phyloP scores from a whole-genome alignment of 2,888 invertebrate species.

The Danaus chrysippus region DNA sequence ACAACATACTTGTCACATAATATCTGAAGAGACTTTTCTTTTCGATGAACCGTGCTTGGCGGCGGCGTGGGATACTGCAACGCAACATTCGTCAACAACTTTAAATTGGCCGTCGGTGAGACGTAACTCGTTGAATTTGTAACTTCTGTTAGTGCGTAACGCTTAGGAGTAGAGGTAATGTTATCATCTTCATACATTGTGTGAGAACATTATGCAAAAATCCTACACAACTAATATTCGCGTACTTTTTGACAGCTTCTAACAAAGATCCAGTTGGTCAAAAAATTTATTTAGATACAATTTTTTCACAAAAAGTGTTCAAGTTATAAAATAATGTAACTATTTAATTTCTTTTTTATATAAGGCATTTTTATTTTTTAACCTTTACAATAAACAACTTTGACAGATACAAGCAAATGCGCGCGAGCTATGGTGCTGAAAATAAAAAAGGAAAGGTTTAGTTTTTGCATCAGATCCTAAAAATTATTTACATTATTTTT shows the following conservation, averaged over 20 bases:
- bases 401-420: constrained; percentile 62
- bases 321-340: neutral
- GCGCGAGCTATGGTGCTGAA: constrained; percentile 52
- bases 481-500: neutral
- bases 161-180: constrained; percentile 74
- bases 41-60: constrained; percentile 72
- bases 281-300: constrained; percentile 20
- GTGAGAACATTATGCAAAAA: constrained; percentile 72
- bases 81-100: constrained; percentile 82
- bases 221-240: constrained; percentile 61
- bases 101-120: constrained; percentile 83
- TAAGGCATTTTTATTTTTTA: constrained; percentile 35
- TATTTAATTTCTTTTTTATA: constrained; percentile 19
- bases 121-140: constrained; percentile 76
- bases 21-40: constrained; percentile 80
- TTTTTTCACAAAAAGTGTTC: neutral
- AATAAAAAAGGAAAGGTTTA: constrained; percentile 21
- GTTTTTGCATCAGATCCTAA: constrained; percentile 10
- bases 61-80: constrained; percentile 75
- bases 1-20: constrained; percentile 78
- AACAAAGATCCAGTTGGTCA: constrained; percentile 60
- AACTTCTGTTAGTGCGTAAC: constrained; percentile 76
- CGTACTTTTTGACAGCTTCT: constrained; percentile 67
- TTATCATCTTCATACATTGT: constrained; percentile 76
- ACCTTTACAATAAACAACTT: constrained; percentile 72